Evolutionary conservation across 2,888 invertebrate species (phyloP).

Genomic region (Minunthozetes semirufus): DNA sequence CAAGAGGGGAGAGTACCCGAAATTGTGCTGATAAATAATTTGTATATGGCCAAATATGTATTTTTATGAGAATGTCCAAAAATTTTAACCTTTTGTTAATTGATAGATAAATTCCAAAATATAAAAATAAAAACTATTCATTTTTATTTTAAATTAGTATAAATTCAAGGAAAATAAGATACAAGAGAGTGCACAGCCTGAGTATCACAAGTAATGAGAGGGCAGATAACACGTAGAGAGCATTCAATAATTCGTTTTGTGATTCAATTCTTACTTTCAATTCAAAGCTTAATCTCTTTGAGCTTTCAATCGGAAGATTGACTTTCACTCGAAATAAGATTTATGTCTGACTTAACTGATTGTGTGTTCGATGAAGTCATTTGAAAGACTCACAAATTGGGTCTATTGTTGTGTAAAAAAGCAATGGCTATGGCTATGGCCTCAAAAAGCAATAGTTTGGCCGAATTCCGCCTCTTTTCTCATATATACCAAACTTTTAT

Average conservation of each 20-base stretch:
- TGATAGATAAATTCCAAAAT: too few species aligned
- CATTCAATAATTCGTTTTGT: neutral
- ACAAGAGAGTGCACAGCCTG: too few species aligned
- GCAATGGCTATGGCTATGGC: neutral
- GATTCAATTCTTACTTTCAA: neutral
- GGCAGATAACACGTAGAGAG: neutral
- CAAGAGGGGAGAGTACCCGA: too few species aligned
- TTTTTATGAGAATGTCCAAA: too few species aligned
- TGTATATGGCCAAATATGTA: too few species aligned
- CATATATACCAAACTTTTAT: neutral
- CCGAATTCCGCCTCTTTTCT: slow-evolving; percentile 14
- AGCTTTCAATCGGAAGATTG: slow-evolving; percentile 4
- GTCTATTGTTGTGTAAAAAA: slow-evolving; percentile 4
- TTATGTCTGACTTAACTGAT: slow-evolving; percentile 1
- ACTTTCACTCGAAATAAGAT: slow-evolving; percentile 23
- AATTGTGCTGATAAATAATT: too few species aligned
- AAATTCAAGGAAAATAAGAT: too few species aligned
- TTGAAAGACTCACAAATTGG: slow-evolving; percentile 22
- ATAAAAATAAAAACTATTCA: too few species aligned
- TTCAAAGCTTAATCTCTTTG: neutral
- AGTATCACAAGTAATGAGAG: too few species aligned
- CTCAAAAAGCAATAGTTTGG: neutral
- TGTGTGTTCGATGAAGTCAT: slow-evolving; percentile 21
- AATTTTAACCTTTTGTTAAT: too few species aligned
- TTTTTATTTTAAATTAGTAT: too few species aligned